phyloP scores from a whole-genome alignment of 2,888 invertebrate species.

The Vanessa cardui region DNA sequence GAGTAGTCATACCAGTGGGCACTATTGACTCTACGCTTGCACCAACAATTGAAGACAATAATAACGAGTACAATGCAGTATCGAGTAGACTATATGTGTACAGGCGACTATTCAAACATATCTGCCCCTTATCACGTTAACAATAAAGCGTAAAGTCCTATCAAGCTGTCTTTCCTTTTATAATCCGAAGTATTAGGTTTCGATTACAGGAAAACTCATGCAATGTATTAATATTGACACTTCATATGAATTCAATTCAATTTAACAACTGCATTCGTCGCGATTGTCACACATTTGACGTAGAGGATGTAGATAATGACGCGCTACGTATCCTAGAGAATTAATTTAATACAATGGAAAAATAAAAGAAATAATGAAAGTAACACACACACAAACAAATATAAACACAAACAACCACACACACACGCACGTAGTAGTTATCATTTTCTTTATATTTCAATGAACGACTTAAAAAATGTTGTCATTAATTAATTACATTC shows the following conservation, averaged over 20 bases:
- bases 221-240: conserved; percentile 34
- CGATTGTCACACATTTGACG: neutral
- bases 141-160: conserved; percentile 24
- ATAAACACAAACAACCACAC: no score
- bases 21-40: conserved; percentile 28
- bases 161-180: conserved; percentile 12
- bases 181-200: conserved; percentile 20
- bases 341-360: no score
- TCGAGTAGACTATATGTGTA: neutral
- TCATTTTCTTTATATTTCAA: no score
- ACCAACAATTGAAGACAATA: conserved; percentile 35
- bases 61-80: conserved; percentile 27
- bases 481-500: no score
- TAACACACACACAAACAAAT: no score
- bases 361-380: no score
- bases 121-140: conserved; percentile 6
- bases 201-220: conserved; percentile 29
- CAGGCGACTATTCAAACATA: neutral
- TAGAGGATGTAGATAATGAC: neutral
- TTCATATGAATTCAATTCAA: conserved; percentile 24
- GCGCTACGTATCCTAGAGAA: neutral
- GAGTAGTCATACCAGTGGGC: conserved; percentile 38
- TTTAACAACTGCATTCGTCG: conserved; percentile 18
- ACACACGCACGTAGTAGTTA: no score
- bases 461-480: no score